phyloP scores from a whole-genome alignment of 2,113 vertebrate species.

The Esox niger region DNA sequence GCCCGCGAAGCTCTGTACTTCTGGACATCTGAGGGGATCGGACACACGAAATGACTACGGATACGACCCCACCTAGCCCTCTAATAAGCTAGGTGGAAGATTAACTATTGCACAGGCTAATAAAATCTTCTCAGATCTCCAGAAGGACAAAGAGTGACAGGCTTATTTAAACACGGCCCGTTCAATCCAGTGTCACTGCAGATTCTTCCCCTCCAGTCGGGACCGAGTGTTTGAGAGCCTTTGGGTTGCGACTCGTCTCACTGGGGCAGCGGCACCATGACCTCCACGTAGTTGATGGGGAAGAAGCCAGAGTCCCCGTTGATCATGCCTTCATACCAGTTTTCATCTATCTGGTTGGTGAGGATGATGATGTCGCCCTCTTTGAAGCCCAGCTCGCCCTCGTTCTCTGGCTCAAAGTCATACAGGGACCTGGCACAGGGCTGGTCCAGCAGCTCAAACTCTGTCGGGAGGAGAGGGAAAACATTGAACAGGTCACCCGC shows the following conservation, averaged over 20 bases:
- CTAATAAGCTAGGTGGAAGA: no score
- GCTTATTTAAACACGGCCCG: no score
- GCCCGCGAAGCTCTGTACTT: no score
- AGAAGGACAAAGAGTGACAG: no score
- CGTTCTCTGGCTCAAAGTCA: slow-evolving; percentile 92
- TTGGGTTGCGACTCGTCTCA: slow-evolving; percentile 67
- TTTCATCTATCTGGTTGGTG: slow-evolving; percentile 93
- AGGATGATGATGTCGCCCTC: slow-evolving; percentile 92
- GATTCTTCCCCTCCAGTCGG: no score
- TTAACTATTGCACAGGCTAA: no score
- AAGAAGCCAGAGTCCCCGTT: slow-evolving; percentile 89
- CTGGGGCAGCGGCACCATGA: slow-evolving; percentile 88
- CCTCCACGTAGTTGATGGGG: slow-evolving; percentile 91
- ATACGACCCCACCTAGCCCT: no score
- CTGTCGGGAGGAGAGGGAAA: slow-evolving; percentile 56
- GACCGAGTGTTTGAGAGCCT: no score
- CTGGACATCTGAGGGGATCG: no score
- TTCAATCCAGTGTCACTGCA: no score
- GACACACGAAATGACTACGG: no score
- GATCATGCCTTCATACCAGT: slow-evolving; percentile 95
- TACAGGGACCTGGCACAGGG: slow-evolving; percentile 92
- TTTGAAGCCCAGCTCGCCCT: slow-evolving; percentile 93
- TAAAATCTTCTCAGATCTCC: no score
- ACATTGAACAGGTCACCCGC: neutral
- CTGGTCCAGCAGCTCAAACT: slow-evolving; percentile 79